A percentile compares a stretch with the other conserved stretches of the same genome.
Evolutionary conservation across 1,140 invertebrate genomes (phyloP).

Genomic region (Agraylea sexmaculata): DNA sequence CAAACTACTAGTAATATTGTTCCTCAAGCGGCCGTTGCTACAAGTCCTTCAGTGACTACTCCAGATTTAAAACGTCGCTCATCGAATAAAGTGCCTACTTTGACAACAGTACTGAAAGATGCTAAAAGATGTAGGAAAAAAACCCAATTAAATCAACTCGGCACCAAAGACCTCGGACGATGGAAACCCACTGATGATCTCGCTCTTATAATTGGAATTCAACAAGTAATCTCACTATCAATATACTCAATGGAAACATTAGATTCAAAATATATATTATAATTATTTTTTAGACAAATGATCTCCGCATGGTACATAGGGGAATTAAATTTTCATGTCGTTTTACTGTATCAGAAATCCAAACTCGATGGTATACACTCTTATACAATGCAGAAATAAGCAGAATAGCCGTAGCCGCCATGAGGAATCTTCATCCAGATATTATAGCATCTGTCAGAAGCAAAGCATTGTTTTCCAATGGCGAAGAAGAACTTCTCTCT

Average conservation of each 20-base stretch:
- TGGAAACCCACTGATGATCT: constrained; percentile 98
- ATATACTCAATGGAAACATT: not conserved
- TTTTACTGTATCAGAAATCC: constrained; percentile 87
- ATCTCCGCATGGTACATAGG: constrained; percentile 74
- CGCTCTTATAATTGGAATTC: constrained; percentile 82
- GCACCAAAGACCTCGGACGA: constrained; percentile 77
- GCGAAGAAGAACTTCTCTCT: constrained; percentile 79
- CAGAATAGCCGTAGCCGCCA: constrained; percentile 78
- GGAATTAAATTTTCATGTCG: constrained; percentile 93
- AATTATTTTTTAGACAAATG: constrained; percentile 69
- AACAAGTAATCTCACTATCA: constrained; percentile 52
- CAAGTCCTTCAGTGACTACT: constrained; percentile 28
- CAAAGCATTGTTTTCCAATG: constrained; percentile 77
- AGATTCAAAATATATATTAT: not conserved
- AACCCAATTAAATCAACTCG: constrained; percentile 48
- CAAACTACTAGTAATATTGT: constrained; percentile 17
- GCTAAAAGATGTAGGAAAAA: constrained; percentile 42
- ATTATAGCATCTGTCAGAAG: constrained; percentile 75
- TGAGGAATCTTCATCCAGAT: constrained; percentile 88
- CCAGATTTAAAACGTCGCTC: constrained; percentile 23
- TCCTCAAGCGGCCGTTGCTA: constrained; percentile 30
- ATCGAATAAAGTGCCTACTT: constrained; percentile 29
- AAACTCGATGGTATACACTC: constrained; percentile 91
- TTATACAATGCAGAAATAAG: constrained; percentile 84
- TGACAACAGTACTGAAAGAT: constrained; percentile 25